phyloP scores from a whole-genome alignment of 2,888 invertebrate species.

The Bedellia somnulentella region DNA sequence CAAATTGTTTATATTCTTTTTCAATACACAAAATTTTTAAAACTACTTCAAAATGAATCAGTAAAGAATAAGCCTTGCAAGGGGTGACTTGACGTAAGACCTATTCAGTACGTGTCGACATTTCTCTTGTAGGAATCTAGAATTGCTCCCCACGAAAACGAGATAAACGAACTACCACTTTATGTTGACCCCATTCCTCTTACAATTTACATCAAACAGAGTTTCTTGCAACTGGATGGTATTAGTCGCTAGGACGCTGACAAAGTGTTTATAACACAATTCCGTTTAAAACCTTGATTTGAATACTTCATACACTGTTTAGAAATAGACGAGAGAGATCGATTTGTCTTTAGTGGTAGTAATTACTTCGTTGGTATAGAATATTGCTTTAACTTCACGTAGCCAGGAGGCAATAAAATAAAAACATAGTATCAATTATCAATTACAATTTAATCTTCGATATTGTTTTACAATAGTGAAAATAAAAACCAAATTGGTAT shows the following conservation, averaged over 20 bases:
- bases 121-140: slow-evolving; percentile 20
- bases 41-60: no score
- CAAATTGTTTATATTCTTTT: no score
- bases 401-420: no score
- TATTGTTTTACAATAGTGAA: no score
- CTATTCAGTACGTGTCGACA: slow-evolving; percentile 18
- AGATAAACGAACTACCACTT: slow-evolving; percentile 1
- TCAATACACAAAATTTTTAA: no score
- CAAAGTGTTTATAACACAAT: slow-evolving; percentile 3
- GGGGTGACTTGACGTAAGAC: slow-evolving; percentile 16
- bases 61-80: neutral
- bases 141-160: slow-evolving; percentile 20
- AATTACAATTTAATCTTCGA: no score
- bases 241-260: neutral
- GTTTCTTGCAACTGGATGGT: neutral
- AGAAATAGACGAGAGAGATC: no score
- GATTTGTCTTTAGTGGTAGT: no score
- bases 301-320: neutral
- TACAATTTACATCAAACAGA: neutral
- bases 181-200: neutral
- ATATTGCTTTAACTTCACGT: no score
- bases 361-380: no score
- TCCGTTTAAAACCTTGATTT: neutral
- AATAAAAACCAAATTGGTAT: no score
- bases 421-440: no score